These are phyloP conservation scores for Formica aserva DNA, from an alignment of 2,888 invertebrate species.

Conservation along the genomic window DNA sequence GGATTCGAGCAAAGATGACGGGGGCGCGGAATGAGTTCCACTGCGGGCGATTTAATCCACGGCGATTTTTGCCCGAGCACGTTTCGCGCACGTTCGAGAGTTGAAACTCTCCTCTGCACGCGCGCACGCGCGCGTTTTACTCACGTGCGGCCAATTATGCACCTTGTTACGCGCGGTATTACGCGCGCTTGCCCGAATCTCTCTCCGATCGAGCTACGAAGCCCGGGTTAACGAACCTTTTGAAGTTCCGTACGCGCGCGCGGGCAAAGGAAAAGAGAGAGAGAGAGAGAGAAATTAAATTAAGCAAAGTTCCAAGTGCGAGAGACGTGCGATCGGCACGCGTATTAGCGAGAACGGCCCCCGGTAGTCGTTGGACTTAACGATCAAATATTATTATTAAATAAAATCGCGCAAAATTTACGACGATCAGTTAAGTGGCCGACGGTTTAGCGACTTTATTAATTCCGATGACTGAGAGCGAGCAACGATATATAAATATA, in stretches of 20 bases:
- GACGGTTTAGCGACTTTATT: conserved; percentile 9
- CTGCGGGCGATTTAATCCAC: conserved; percentile 64
- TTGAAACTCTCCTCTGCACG: conserved; percentile 57
- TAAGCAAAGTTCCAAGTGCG: conserved; percentile 63
- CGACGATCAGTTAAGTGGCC: conserved; percentile 48
- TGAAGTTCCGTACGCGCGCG: conserved; percentile 44
- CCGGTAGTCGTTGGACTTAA: conserved; percentile 9
- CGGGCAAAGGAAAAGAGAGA: conserved; percentile 47
- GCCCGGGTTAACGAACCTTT: conserved; percentile 43
- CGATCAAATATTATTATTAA: conserved; percentile 42
- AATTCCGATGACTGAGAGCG: neutral
- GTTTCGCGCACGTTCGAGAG: conserved; percentile 59
- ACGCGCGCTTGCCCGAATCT: conserved; percentile 71
- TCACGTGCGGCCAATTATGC: conserved; percentile 77
- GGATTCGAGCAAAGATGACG: neutral
- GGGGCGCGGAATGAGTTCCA: conserved; percentile 67
- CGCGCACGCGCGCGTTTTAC: conserved; percentile 69
- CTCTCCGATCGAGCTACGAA: conserved; percentile 60
- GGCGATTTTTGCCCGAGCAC: conserved; percentile 70
- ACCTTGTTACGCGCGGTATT: conserved; percentile 78
- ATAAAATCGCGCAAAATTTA: conserved; percentile 32
- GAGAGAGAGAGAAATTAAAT: neutral
- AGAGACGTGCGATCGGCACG: conserved; percentile 53
- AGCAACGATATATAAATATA: neutral
- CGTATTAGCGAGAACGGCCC: conserved; percentile 28